These are phyloP conservation scores for Decapterus maruadsi DNA, from an alignment of 2,797 vertebrate species.

Conservation along the genomic window DNA sequence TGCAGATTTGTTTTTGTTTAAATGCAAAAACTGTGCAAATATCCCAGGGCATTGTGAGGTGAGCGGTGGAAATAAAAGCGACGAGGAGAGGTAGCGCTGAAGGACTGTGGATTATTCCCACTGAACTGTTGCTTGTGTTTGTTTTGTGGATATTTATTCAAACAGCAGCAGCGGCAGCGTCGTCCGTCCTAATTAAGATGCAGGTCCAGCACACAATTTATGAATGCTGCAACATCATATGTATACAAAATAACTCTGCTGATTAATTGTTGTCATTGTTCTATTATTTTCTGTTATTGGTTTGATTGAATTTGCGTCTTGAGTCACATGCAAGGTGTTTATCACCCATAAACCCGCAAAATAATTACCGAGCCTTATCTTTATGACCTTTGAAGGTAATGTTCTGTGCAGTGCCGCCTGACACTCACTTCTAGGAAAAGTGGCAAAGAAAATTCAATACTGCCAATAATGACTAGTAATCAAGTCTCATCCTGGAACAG, in stretches of 20 bases:
- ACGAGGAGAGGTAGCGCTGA: slow-evolving; percentile 47
- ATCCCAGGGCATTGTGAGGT: slow-evolving; percentile 55
- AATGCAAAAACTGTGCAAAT: slow-evolving; percentile 53
- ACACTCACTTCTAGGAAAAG: slow-evolving; percentile 31
- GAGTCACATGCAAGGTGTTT: slow-evolving; percentile 55
- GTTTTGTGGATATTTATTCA: slow-evolving; percentile 52
- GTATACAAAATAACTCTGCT: slow-evolving; percentile 56
- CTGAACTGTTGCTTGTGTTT: slow-evolving; percentile 66
- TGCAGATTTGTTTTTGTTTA: slow-evolving; percentile 62
- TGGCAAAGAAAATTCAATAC: slow-evolving; percentile 41
- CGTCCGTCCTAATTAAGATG: slow-evolving; percentile 52
- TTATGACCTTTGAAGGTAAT: slow-evolving; percentile 67
- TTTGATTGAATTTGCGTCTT: slow-evolving; percentile 65
- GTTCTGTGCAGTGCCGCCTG: slow-evolving; percentile 12
- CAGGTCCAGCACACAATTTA: slow-evolving; percentile 38
- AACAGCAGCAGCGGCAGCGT: slow-evolving; percentile 44
- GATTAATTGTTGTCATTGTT: slow-evolving; percentile 62
- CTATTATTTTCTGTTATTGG: slow-evolving; percentile 45
- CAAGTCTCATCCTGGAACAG: slow-evolving; percentile 28
- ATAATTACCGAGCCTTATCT: slow-evolving; percentile 71
- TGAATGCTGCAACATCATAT: slow-evolving; percentile 33
- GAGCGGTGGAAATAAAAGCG: slow-evolving; percentile 49
- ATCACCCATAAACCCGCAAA: slow-evolving; percentile 57
- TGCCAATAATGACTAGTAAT: slow-evolving; percentile 49
- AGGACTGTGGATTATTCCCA: slow-evolving; percentile 55